Evolutionary conservation across 2,113 vertebrate genomes (phyloP).

Genomic region (Neodontobutis hainanensis): DNA sequence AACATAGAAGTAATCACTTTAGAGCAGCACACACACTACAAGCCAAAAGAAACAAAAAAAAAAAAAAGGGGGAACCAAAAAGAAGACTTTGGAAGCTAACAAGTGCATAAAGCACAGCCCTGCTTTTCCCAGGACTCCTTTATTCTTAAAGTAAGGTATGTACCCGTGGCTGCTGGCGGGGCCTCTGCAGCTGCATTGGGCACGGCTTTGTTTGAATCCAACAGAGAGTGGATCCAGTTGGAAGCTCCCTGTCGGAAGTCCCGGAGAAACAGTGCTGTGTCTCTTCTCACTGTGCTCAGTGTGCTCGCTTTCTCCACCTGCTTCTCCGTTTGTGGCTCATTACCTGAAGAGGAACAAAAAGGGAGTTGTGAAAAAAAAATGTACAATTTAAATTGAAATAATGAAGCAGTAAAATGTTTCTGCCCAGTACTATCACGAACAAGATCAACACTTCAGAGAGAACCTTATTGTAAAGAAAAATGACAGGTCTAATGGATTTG

Average conservation of each 20-base stretch:
- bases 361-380: background rate
- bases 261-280: conserved; percentile 81
- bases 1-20: conserved; percentile 30
- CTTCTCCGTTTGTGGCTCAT: conserved; percentile 71
- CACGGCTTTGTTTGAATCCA: conserved; percentile 75
- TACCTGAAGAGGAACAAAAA: conserved; percentile 65
- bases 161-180: conserved; percentile 54
- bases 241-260: conserved; percentile 86
- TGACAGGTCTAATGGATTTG: no score
- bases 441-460: no score
- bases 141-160: conserved; percentile 1
- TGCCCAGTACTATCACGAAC: background rate
- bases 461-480: no score
- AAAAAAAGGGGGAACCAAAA: no score
- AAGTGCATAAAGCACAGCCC: no score
- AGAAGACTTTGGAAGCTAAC: no score
- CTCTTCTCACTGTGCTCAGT: conserved; percentile 81
- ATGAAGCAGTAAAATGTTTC: background rate
- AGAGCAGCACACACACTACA: background rate
- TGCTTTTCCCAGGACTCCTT: background rate
- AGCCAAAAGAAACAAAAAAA: background rate
- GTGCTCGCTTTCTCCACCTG: conserved; percentile 81
- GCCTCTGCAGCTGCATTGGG: conserved; percentile 40
- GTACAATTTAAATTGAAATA: background rate
- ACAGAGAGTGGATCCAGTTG: conserved; percentile 86